A percentile compares a stretch with the other conserved stretches of the same genome.
Conservation (phyloP, 2,797 vertebrate species). For the Sebastes nivosus region DNA sequence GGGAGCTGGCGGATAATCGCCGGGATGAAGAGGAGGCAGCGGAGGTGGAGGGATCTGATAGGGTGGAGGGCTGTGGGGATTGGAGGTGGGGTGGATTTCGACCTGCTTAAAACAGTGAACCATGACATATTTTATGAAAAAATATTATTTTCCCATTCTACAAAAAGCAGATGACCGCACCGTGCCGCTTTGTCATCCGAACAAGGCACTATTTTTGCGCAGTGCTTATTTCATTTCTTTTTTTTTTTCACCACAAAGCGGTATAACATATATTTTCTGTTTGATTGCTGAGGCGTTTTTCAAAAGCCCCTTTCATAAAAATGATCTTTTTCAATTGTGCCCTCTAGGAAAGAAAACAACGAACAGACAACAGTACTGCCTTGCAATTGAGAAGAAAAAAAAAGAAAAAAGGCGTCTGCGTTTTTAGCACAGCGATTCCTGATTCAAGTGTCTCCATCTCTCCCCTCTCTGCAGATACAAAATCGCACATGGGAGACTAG, state of each 20-base stretch:
- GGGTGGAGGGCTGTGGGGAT: background rate
- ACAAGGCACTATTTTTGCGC: constrained; percentile 19
- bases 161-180: constrained; percentile 19
- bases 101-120: constrained; percentile 26
- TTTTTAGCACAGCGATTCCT: constrained; percentile 66
- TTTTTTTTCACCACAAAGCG: constrained; percentile 13
- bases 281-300: constrained; percentile 70
- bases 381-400: constrained; percentile 33
- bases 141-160: background rate
- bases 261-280: constrained; percentile 67
- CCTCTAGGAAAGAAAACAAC: constrained; percentile 75
- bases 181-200: constrained; percentile 10
- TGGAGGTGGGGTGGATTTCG: constrained; percentile 5
- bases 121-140: background rate
- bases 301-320: constrained; percentile 75
- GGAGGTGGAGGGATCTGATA: constrained; percentile 20
- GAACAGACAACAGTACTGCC: constrained; percentile 62
- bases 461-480: constrained; percentile 55
- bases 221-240: constrained; percentile 35
- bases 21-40: constrained; percentile 24
- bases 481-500: constrained; percentile 65
- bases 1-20: constrained; percentile 33
- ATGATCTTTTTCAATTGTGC: constrained; percentile 79
- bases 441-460: constrained; percentile 65
- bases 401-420: constrained; percentile 9